phyloP scores from a whole-genome alignment of 1,140 invertebrate genomes.

The Coenobita brevimanus region DNA sequence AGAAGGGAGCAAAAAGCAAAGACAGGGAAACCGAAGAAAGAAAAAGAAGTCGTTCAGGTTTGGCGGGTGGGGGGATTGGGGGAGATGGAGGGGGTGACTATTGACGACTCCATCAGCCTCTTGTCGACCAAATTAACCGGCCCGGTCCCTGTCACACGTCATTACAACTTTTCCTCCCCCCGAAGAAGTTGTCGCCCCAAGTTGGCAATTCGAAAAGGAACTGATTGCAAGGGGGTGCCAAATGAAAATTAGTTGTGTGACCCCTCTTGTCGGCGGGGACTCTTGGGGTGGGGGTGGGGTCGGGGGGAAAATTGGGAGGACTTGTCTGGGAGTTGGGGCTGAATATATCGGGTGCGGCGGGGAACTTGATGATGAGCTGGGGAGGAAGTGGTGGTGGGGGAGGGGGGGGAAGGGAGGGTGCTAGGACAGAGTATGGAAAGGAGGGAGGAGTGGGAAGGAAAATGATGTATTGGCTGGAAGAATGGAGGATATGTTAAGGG shows the following conservation, averaged over 20 bases:
- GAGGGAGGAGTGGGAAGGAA: neutral
- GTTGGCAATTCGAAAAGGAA: conserved; percentile 65
- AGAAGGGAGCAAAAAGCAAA: neutral
- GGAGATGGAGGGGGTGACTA: neutral
- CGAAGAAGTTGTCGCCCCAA: conserved; percentile 59
- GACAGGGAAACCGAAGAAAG: neutral
- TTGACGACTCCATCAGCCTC: conserved; percentile 33
- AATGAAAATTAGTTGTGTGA: conserved; percentile 64
- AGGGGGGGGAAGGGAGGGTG: neutral
- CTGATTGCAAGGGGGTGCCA: conserved; percentile 62
- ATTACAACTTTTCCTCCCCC: conserved; percentile 65
- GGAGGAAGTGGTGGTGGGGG: neutral
- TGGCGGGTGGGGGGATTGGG: neutral
- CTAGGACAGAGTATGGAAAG: neutral
- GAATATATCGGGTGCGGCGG: conserved; percentile 6
- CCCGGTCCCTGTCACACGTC: conserved; percentile 58
- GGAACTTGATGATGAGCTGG: neutral
- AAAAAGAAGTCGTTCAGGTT: neutral
- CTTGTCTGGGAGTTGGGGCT: conserved; percentile 7
- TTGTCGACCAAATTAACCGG: conserved; percentile 55
- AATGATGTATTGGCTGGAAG: neutral
- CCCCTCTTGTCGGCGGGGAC: conserved; percentile 65
- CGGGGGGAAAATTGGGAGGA: conserved; percentile 21
- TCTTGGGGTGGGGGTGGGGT: neutral
- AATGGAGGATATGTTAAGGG: neutral